These are phyloP conservation scores for Typhlichthys eigenmanni DNA, from an alignment of 2,797 vertebrate species.

Conservation along the genomic window DNA sequence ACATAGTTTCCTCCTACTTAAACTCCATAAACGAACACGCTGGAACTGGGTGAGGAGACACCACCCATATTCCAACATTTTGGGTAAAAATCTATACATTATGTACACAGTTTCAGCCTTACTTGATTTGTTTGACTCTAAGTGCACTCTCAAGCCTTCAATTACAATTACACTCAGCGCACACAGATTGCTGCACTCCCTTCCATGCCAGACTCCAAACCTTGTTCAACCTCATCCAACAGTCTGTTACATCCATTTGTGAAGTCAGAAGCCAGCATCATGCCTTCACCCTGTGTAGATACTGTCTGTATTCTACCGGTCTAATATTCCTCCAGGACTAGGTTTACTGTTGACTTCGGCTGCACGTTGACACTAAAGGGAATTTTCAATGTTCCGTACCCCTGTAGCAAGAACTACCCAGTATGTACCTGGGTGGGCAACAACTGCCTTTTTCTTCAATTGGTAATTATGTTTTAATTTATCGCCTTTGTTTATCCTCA, in stretches of 20 bases:
- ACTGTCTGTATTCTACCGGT: background rate
- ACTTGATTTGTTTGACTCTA: too few species aligned
- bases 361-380: constrained; percentile 1
- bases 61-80: too few species aligned
- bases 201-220: background rate
- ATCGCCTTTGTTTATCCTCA: background rate
- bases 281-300: background rate
- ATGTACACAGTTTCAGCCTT: too few species aligned
- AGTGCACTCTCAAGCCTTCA: too few species aligned
- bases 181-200: constrained; percentile 8
- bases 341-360: background rate
- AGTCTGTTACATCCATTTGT: constrained; percentile 2
- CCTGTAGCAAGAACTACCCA: constrained; percentile 13
- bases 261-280: background rate
- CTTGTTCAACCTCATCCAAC: constrained; percentile 8
- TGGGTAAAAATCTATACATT: too few species aligned
- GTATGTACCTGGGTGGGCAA: constrained; percentile 16
- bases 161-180: background rate
- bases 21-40: too few species aligned
- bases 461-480: background rate
- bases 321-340: background rate
- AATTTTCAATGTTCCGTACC: constrained; percentile 8
- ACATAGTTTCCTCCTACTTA: too few species aligned
- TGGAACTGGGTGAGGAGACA: too few species aligned
- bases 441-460: background rate